Conservation (phyloP, 1,140 invertebrate species). For the Diorhabda sublineata region DNA sequence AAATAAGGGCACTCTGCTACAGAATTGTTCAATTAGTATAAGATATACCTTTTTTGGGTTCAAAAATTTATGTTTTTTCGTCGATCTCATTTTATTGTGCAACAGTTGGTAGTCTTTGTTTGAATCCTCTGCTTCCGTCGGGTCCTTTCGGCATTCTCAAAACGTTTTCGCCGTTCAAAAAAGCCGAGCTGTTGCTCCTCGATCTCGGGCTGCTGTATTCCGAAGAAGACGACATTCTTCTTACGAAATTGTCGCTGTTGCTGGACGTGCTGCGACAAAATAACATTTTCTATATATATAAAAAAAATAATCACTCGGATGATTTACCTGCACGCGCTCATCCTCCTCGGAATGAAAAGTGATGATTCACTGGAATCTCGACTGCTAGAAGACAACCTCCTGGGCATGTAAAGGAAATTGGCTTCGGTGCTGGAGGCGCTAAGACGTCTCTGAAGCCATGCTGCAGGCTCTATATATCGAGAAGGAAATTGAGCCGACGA, state of each 20-base stretch:
- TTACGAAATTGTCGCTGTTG: conserved; percentile 44
- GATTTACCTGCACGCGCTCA: conserved; percentile 50
- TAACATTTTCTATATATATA: neutral
- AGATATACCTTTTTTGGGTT: too few species aligned
- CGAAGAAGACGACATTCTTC: conserved; percentile 53
- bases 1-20: too few species aligned
- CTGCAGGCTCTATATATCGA: conserved; percentile 54
- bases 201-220: conserved; percentile 49
- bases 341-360: conserved; percentile 52
- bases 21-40: too few species aligned
- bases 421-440: conserved; percentile 56
- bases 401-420: conserved; percentile 55
- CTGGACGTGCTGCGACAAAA: conserved; percentile 44
- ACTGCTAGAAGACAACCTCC: conserved; percentile 54
- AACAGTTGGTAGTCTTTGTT: conserved; percentile 38
- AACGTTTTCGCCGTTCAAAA: conserved; percentile 60
- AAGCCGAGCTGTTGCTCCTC: conserved; percentile 54
- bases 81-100: conserved; percentile 10
- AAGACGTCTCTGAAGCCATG: conserved; percentile 60
- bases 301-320: neutral
- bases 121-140: conserved; percentile 78
- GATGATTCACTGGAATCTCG: conserved; percentile 56
- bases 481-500: conserved; percentile 55
- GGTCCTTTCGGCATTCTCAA: conserved; percentile 78
- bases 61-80: too few species aligned